Base-by-base conservation (phyloP, 2,797 vertebrate genomes). In the Chelon labrosus region DNA sequence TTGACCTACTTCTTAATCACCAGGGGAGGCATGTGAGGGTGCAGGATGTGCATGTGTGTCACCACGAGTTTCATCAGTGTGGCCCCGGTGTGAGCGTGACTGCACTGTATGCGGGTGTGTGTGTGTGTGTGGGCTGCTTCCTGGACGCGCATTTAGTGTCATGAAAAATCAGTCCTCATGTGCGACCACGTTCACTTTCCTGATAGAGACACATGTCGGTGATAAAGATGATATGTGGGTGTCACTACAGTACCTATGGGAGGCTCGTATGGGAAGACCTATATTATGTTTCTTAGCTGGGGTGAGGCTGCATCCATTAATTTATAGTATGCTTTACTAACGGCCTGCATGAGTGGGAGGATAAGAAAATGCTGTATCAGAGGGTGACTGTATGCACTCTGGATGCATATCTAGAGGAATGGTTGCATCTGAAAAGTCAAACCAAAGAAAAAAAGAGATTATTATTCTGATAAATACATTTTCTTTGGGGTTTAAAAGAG, bases 1-100 rank as follows among this genome's bases (percentile, higher is more conserved):
- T 94, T 94, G 92, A 91, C 91, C 88, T 58, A 91, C 72, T 90
- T 93, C 73, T 39, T 17, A 54, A 63, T 80, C 80, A 62, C 78
- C 64, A 35, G 65, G 75, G 70, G 83, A 85, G 50, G 38, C 74
- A 63, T 76, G 83, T 79, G 83, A 75, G 79, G 58, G 70, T 78
- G 82, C 62, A 63, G 73, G 70, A 42, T n/a, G 75, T 70, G 76
- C 83, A 85, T 62, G 66, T 83, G 84, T 84, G 83, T 88, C 85
- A 79, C 74, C 84, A 69, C 75, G 82, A 10, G 41, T 80, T 31
- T 72, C 78, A 56, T 77, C 80, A 75, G 62, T 53, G 41, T 25
- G 25, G 25, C 25, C 25, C 25, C 25, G 25, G 19, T 65, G 1
- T 16, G 25, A 39, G 63, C 60, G 37, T 38, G 55, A 57, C 19